A percentile compares a stretch with the other conserved stretches of the same genome.
Evolutionary conservation across 2,113 vertebrate species (phyloP).

Genomic region (Bujurquina vittata): DNA sequence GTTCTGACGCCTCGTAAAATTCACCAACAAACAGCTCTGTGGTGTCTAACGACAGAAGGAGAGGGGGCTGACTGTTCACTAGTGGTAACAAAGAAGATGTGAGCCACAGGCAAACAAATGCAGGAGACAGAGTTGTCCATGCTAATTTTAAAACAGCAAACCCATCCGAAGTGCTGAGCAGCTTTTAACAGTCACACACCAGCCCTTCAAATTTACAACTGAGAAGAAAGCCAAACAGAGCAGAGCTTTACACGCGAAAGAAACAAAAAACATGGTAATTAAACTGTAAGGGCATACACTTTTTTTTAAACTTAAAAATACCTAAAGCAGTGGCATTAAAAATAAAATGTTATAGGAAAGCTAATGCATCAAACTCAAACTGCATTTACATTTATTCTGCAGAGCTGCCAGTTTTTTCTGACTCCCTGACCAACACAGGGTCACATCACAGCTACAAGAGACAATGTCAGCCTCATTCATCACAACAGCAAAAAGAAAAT

Average conservation of each 20-base stretch:
- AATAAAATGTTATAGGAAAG: slow-evolving; percentile 9
- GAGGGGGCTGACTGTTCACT: background rate
- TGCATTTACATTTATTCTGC: background rate
- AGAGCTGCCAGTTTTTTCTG: background rate
- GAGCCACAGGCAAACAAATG: background rate
- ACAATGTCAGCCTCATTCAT: background rate
- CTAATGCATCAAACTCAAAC: background rate
- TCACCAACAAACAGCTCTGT: background rate
- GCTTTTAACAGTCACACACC: background rate
- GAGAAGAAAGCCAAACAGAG: background rate
- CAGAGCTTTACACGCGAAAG: background rate
- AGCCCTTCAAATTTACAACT: background rate
- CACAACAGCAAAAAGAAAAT: background rate
- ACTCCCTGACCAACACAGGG: background rate
- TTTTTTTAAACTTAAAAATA: background rate
- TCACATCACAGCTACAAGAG: background rate
- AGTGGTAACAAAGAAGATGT: slow-evolving; percentile 17
- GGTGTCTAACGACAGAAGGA: background rate
- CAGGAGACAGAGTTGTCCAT: background rate
- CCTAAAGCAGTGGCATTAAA: background rate
- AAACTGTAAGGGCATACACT: background rate
- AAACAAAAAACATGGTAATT: background rate
- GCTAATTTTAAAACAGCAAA: background rate
- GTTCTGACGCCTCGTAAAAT: slow-evolving; percentile 14
- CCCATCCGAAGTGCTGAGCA: background rate